Base-by-base conservation (phyloP, 2,888 invertebrate genomes). In the Myopa testacea region DNA sequence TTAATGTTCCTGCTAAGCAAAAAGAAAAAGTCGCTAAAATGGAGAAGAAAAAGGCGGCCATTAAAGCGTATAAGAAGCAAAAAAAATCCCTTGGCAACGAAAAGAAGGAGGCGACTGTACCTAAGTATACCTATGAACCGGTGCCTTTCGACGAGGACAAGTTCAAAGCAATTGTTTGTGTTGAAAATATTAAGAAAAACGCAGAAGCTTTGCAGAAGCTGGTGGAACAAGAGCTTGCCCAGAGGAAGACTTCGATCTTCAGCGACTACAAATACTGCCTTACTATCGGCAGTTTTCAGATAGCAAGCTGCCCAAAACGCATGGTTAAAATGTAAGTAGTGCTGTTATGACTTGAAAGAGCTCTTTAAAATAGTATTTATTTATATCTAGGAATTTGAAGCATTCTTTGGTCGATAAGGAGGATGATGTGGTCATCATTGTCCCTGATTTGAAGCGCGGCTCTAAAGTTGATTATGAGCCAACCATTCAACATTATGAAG, bases 391-490 rank as follows among this genome's bases (percentile, higher is more conserved):
- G 67, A 84, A 86, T 14, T 83, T 93, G 10, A 92, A 93, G 70
- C 91, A 95, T 85, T 91, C 92, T 3, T 87, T 95, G 63, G 88
- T 93, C n/a, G 90, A 92, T 52, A 90, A 92, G 3, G 91, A 92
- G 4, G 91, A 91, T 3, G 92, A 93, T 79, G 91, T 96, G 37
- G 95, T 95, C 80, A 87, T 96, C 16, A 93, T 97, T 85, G 95
- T 95, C 52, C 92, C 93, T 8, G 96, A 97, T 86, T 87, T 95
- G 65, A 92, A 94, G 84, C 93, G 92, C 82, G 94, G 94, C 5
- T 91, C 91, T 38, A 93, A 92, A 83, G 90, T 91, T 78, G 95
- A 96, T 82, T 93, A 93, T 87, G 95, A 96, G 82, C 92, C 93
- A 40, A 94, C 95, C 4, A 88, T 93, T 75, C 92, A 93, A 63